Percentiles rank a stretch among this genome's conserved stretches.
phyloP scores from a whole-genome alignment of 2,797 vertebrate species.

The Neoniphon sammara region DNA sequence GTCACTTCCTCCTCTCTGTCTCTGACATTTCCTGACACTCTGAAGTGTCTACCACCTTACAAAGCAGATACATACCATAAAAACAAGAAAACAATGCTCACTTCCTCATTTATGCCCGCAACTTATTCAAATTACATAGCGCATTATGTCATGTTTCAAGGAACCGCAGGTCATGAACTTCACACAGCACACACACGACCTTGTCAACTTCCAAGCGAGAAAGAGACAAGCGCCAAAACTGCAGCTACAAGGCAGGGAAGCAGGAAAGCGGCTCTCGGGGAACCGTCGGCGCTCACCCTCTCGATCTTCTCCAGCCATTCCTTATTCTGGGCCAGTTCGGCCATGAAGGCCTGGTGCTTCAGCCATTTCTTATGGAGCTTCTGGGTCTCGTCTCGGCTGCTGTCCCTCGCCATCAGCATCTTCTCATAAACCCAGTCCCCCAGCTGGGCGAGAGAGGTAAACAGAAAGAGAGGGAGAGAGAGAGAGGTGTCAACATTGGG shows the following conservation, averaged over 20 bases:
- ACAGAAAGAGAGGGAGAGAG: slow-evolving; percentile 12
- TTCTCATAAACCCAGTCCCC: slow-evolving; percentile 88
- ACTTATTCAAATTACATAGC: not conserved
- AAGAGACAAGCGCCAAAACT: not conserved
- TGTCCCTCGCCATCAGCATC: slow-evolving; percentile 91
- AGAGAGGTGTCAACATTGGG: slow-evolving; percentile 23
- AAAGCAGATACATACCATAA: no score
- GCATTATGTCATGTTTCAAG: not conserved
- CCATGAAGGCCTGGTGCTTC: slow-evolving; percentile 93
- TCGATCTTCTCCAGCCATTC: slow-evolving; percentile 95
- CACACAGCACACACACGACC: not conserved
- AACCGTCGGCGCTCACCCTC: slow-evolving; percentile 82
- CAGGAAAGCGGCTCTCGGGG: not conserved
- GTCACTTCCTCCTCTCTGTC: not conserved
- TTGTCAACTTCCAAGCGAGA: not conserved
- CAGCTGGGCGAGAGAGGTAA: slow-evolving; percentile 70
- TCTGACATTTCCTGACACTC: no score
- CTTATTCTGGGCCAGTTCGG: slow-evolving; percentile 91
- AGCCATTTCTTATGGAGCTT: slow-evolving; percentile 93
- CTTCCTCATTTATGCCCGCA: no score
- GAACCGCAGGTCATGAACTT: not conserved
- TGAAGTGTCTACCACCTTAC: no score
- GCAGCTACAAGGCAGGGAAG: not conserved
- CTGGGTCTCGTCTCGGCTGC: slow-evolving; percentile 86
- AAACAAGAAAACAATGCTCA: no score